Base-by-base conservation (phyloP, 2,797 vertebrate species). In the Pterois miles region DNA sequence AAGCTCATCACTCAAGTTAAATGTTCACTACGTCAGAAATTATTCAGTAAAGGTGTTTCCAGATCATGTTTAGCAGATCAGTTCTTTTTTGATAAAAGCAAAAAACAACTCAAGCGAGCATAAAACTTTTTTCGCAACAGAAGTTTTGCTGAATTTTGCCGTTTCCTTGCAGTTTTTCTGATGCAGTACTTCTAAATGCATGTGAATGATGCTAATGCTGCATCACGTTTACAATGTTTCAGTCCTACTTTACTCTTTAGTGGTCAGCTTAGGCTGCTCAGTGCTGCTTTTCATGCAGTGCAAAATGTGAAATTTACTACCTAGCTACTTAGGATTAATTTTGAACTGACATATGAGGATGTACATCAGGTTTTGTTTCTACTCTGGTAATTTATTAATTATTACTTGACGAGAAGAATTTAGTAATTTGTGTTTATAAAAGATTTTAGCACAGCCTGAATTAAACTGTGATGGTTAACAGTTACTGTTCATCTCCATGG, bases 401-500 rank as follows among this genome's bases (percentile, higher is more conserved):
- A 63, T 40, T 66, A 13, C 34, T 20, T 40, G 11, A 76, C 36
- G 40, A 50, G 2, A 23, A 11, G 0, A 22, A 29, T 23, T 3
- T 3, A 11, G 7, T 31, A 10, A 31, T 60, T 31, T 34, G 3
- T 57, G 5, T 46, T 4, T 38, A 31, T 7, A 12, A 23, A 78
- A 25, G 25, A 52, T n/a, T 59, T 65, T 16, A 46, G 4, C 23
- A 57, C 25, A 65, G 59, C 34, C 66, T 22, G 38, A n/a, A 62
- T 57, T 36, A 56, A 67, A 56, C 18, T 29, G 25, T n/a, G 38
- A 74, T 63, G 43, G 36, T 74, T 60, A 67, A 75, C 48, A 52
- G 4, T 50, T 38, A 38, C 14, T 58, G 27, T 58, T 38, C 6
- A 78, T 86, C 69, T 50, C 76, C 76, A 76, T 74, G 74, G 74